These are phyloP conservation scores for Lottia scabra DNA, from an alignment of 2,888 invertebrate species.

Conservation along the genomic window DNA sequence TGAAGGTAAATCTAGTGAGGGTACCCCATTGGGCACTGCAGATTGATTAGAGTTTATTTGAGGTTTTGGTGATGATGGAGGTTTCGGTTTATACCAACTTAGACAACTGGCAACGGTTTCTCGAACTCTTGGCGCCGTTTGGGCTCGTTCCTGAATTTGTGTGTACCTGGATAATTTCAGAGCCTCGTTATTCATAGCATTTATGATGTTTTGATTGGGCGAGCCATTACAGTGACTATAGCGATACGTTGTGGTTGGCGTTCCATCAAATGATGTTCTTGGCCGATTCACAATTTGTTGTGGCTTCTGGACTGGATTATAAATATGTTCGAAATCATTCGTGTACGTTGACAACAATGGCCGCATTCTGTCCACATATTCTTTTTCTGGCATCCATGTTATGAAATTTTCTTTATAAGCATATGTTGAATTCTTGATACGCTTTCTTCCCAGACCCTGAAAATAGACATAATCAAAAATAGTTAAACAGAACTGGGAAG, in stretches of 20 bases:
- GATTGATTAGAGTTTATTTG: no score
- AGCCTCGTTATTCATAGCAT: conserved; percentile 55
- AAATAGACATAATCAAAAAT: conserved; percentile 18
- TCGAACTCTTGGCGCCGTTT: conserved; percentile 38
- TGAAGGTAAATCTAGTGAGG: no score
- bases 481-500: no score
- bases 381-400: conserved; percentile 59
- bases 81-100: conserved; percentile 46
- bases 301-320: conserved; percentile 16
- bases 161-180: conserved; percentile 46
- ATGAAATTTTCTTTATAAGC: conserved; percentile 55
- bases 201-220: conserved; percentile 51
- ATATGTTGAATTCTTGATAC: conserved; percentile 51
- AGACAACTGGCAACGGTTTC: conserved; percentile 61
- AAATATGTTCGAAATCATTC: conserved; percentile 46
- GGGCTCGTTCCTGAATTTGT: conserved; percentile 47
- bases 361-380: conserved; percentile 41
- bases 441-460: conserved; percentile 60
- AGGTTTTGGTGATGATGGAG: background rate
- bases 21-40: no score
- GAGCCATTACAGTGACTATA: conserved; percentile 58
- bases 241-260: conserved; percentile 55
- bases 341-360: conserved; percentile 57
- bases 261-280: conserved; percentile 58
- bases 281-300: conserved; percentile 42